Conservation (phyloP, 2,797 vertebrate genomes). For the Ctenopoma multispine region DNA sequence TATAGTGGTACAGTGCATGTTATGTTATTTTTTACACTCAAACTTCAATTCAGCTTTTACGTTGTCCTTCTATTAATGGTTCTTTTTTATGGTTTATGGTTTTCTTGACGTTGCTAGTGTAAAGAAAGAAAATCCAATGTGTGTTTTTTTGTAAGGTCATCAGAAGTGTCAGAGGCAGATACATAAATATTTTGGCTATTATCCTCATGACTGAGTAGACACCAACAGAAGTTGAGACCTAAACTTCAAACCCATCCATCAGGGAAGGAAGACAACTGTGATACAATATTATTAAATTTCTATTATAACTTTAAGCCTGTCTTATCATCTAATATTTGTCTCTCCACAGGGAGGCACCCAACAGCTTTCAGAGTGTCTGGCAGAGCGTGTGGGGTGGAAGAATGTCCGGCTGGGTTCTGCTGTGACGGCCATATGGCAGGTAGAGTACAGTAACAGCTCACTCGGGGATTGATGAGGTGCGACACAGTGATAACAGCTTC, state of each 20-base stretch:
- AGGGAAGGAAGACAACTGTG: constrained; percentile 1
- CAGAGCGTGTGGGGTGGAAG: constrained; percentile 74
- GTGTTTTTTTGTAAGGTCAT: neutral
- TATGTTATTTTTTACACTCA: neutral
- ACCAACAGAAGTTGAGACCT: constrained; percentile 8
- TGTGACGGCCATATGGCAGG: constrained; percentile 86
- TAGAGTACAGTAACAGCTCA: constrained; percentile 78
- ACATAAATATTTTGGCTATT: constrained; percentile 3
- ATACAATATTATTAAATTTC: neutral
- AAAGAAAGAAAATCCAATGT: no score
- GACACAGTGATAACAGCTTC: constrained; percentile 76
- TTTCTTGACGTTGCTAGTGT: no score
- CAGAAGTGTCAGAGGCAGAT: neutral
- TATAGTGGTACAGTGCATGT: no score
- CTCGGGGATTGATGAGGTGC: constrained; percentile 73
- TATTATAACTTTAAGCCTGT: constrained; percentile 2
- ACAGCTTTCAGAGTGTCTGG: constrained; percentile 82
- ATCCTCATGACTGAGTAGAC: constrained; percentile 3
- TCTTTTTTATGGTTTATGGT: no score
- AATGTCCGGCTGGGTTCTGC: constrained; percentile 78
- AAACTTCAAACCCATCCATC: neutral
- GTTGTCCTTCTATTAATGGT: neutral
- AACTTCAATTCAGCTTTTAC: neutral
- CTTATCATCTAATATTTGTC: constrained; percentile 48
- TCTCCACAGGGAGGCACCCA: constrained; percentile 86